These are phyloP conservation scores for Piezodorus guildinii DNA, from an alignment of 1,140 invertebrate genomes.

Conservation along the genomic window DNA sequence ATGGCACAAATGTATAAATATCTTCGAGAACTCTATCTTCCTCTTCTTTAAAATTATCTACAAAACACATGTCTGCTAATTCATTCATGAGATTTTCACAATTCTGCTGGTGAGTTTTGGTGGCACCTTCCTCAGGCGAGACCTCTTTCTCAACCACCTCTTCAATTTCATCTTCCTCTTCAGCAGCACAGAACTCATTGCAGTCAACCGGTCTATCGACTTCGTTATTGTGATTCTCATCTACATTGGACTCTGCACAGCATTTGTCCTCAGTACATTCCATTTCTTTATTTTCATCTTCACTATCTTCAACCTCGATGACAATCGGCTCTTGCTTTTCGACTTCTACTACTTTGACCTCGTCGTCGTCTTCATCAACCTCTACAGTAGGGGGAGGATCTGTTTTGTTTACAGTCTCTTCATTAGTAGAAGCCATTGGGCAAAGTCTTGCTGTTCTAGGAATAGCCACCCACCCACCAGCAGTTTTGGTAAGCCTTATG, in stretches of 20 bases:
- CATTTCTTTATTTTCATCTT: conserved; percentile 19
- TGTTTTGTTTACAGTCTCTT: conserved; percentile 27
- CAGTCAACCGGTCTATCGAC: background rate
- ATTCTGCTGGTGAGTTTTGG: background rate
- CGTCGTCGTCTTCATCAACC: conserved; percentile 28
- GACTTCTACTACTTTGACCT: conserved; percentile 28
- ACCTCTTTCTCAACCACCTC: background rate
- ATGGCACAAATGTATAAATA: conserved; percentile 18
- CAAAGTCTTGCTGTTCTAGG: conserved; percentile 35
- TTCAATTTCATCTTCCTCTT: conserved; percentile 5
- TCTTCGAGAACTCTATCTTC: conserved; percentile 31
- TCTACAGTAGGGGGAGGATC: too few species aligned
- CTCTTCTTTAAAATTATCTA: conserved; percentile 25
- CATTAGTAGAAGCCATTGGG: conserved; percentile 25
- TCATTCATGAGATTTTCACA: conserved; percentile 17
- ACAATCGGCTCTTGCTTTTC: conserved; percentile 25
- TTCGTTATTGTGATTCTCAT: conserved; percentile 22
- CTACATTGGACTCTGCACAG: conserved; percentile 5
- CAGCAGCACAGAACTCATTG: background rate
- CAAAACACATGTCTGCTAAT: conserved; percentile 18
- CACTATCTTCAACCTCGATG: conserved; percentile 23
- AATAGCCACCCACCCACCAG: conserved; percentile 67
- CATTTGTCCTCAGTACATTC: conserved; percentile 10
- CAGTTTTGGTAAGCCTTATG: conserved; percentile 63
- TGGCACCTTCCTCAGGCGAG: background rate